These are phyloP conservation scores for Oreochromis spilurus DNA, from an alignment of 2,113 vertebrate species.

Conservation along the genomic window DNA sequence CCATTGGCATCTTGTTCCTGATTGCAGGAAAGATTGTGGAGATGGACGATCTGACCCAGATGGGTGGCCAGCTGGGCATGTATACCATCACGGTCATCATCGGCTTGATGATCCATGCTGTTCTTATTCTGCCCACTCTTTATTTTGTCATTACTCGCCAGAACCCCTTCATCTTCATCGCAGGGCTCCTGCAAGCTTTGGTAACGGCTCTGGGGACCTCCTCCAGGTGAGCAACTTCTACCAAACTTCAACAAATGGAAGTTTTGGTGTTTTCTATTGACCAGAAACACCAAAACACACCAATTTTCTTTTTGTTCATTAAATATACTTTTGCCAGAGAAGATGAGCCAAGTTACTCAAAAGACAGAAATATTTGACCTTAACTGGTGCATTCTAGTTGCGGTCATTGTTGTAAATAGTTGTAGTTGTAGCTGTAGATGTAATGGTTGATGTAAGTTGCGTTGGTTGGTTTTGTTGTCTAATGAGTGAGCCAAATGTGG, in stretches of 20 bases:
- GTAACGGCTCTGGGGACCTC: constrained; percentile 94
- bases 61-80: constrained; percentile 96
- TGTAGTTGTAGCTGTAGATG: not conserved
- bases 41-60: constrained; percentile 96
- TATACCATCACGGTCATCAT: constrained; percentile 94
- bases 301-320: not conserved
- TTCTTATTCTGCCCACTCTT: constrained; percentile 89
- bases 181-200: constrained; percentile 89
- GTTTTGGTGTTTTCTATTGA: not conserved
- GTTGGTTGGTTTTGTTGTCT: not conserved
- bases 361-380: not conserved
- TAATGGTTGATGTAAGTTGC: not conserved
- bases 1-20: constrained; percentile 91
- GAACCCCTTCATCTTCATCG: constrained; percentile 94
- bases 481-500: not conserved
- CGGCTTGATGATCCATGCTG: constrained; percentile 86
- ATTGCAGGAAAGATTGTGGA: constrained; percentile 98
- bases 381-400: not conserved
- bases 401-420: not conserved
- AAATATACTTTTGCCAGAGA: not conserved
- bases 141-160: constrained; percentile 90
- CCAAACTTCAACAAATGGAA: not conserved
- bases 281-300: not conserved
- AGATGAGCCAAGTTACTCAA: not conserved
- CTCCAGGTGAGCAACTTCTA: constrained; percentile 79